Evolutionary conservation across 2,888 invertebrate genomes (phyloP).

Genomic region (Gortyna flavago): DNA sequence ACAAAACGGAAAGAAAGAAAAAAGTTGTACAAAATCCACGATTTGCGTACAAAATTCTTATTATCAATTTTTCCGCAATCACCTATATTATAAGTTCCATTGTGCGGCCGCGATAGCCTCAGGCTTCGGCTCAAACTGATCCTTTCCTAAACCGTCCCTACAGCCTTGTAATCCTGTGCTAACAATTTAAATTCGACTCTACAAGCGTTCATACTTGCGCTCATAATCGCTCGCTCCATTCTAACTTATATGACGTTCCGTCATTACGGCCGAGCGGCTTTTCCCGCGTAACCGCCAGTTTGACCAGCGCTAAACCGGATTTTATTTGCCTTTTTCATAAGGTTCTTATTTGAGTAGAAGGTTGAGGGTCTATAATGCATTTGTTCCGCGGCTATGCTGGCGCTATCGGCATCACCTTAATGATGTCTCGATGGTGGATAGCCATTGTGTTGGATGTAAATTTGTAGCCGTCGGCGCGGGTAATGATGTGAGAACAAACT

Average conservation of each 20-base stretch:
- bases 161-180: constrained; percentile 71
- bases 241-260: constrained; percentile 87
- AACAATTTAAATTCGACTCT: constrained; percentile 79
- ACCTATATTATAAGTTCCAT: constrained; percentile 87
- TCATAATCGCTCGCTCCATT: constrained; percentile 79
- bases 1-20: constrained; percentile 37
- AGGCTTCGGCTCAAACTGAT: constrained; percentile 84
- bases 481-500: constrained; percentile 91
- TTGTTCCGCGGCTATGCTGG: constrained; percentile 79
- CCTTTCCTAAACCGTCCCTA: constrained; percentile 83
- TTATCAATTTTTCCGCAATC: constrained; percentile 85
- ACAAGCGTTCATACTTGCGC: constrained; percentile 73
- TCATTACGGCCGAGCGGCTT: constrained; percentile 72
- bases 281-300: constrained; percentile 77
- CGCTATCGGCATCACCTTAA: constrained; percentile 91
- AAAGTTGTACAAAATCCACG: constrained; percentile 59
- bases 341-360: constrained; percentile 71
- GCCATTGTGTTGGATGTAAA: constrained; percentile 90
- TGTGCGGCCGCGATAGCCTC: constrained; percentile 85
- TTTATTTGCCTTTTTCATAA: constrained; percentile 67
- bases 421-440: constrained; percentile 90
- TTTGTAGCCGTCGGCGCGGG: constrained; percentile 90
- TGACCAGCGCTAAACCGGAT: constrained; percentile 62
- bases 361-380: constrained; percentile 72
- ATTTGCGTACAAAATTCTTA: constrained; percentile 73